Evolutionary conservation across 2,797 vertebrate species (phyloP), one percentile per base, ranked within the genome.

Genomic region (Eutrigla gurnardus): DNA sequence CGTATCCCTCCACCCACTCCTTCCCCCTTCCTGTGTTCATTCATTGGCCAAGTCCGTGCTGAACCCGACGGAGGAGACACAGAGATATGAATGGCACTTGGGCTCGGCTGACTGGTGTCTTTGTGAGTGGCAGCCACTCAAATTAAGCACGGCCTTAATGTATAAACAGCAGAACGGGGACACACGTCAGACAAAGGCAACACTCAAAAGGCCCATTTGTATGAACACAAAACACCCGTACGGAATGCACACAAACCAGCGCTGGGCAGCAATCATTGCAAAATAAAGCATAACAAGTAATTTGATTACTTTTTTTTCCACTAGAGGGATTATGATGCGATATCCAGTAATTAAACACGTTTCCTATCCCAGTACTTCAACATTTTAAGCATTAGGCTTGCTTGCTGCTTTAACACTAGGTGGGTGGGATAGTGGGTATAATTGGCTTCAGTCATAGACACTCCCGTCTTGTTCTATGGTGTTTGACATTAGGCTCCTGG

Each of bases 81-180:
- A 81, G 64, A 61, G 61, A 80, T 67, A 84, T 86, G 86, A 89
- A 89, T 87, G 84, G 77, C 70, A 82, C 70, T 75, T 61, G 75
- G 70, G 55, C 70, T 55, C 53, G 62, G 55, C 42, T 87, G 89
- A 93, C 87, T 86, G 77, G 79, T 62, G 73, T 88, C 88, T 90
- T 89, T 92, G 88, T 93, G 85, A 85, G 73, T 42, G 40, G 58
- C 71, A 71, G 80, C 60, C 74, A 80, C 53, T 83, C 84, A 69
- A 88, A 90, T 80, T 72, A 77, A 82, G 78, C 83, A 86, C 42
- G 70, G 73, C 68, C 81, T 83, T 86, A 81, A 80, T 80, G 80
- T 65, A 83, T 78, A 84, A 88, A 85, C 82, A 85, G 74, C 42
- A 39, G 65, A 73, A 53, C 70, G 65, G 75, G 37, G 54, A 64